Base-by-base conservation (phyloP, 2,888 invertebrate genomes). In the Rhagonycha fulva region DNA sequence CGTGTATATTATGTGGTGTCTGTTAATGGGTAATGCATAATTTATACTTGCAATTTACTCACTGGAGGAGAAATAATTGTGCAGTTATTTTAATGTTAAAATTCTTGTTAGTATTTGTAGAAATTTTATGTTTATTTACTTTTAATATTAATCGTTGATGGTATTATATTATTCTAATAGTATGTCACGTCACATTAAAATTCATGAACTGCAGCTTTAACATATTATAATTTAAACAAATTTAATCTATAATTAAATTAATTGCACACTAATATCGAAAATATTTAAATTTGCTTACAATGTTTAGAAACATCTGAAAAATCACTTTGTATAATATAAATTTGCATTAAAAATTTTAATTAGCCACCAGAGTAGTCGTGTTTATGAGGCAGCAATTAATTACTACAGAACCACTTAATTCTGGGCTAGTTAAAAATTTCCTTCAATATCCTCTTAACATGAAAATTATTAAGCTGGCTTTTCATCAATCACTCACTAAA, bases 131-230 rank as follows among this genome's bases (percentile, higher is more conserved):
- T 26, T 71, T 32, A 24, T 66, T 47, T 47, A 66, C 60, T 72
- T 67, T 72, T 72, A 72, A 72, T 72, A 72, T 68, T 61, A 72
- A 72, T 63, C 68, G 68, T 61, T 67, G 47, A 68, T 63, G 10
- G 72, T 26, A 60, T 23, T 72, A 72, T 68, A 72, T 72, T 72
- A 72, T 68, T 72, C 72, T 68, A 72, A 72, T 68, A 68, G 63
- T 68, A 68, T 72, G 67, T 24, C 72, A 62, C 47, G 72, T 72
- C 72, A 68, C 67, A 61, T 72, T 72, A 72, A 72, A 72, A 72
- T 72, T 72, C 72, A 71, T 71, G 66, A 66, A 71, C 66, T 66
- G 71, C 63, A 63, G 66, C 66, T 71, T 66, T 14, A 47, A n/a
- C 66, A 14, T 14, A 66, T 30, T 71, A 71, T 14, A 47, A 47